Conservation (phyloP, 2,113 vertebrate genomes). For the Pristiophorus japonicus region DNA sequence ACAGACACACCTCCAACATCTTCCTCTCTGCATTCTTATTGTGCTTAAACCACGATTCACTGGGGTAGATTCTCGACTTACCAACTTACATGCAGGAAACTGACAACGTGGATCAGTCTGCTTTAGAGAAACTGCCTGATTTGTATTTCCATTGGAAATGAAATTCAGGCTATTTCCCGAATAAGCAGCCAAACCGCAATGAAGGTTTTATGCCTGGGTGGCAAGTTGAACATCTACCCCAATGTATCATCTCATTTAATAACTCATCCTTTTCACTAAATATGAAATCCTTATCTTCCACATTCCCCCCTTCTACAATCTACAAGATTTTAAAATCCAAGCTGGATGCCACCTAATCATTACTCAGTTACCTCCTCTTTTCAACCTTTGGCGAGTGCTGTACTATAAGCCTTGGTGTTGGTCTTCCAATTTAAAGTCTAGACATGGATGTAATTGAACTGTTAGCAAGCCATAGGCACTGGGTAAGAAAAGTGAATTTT, state of each 20-base stretch:
- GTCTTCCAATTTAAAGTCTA: too few species aligned
- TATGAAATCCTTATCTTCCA: background rate
- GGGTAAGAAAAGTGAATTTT: too few species aligned
- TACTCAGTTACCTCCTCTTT: too few species aligned
- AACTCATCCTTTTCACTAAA: background rate
- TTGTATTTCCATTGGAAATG: background rate
- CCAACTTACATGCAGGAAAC: background rate
- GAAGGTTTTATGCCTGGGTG: background rate
- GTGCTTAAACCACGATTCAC: background rate
- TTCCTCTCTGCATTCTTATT: background rate
- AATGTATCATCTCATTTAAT: background rate
- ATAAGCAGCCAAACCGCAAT: background rate
- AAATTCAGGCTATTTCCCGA: background rate
- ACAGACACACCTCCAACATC: background rate
- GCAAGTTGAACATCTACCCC: background rate
- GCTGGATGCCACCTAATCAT: background rate
- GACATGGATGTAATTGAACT: too few species aligned
- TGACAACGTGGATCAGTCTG: background rate
- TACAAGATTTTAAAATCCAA: background rate
- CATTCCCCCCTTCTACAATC: background rate
- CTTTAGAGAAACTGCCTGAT: background rate
- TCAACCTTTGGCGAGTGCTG: too few species aligned
- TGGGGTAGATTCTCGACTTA: background rate
- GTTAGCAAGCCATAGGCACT: too few species aligned
- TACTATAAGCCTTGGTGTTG: too few species aligned